Evolutionary conservation across 1,140 invertebrate genomes (phyloP).

Genomic region (Ostrea denselamellosa): DNA sequence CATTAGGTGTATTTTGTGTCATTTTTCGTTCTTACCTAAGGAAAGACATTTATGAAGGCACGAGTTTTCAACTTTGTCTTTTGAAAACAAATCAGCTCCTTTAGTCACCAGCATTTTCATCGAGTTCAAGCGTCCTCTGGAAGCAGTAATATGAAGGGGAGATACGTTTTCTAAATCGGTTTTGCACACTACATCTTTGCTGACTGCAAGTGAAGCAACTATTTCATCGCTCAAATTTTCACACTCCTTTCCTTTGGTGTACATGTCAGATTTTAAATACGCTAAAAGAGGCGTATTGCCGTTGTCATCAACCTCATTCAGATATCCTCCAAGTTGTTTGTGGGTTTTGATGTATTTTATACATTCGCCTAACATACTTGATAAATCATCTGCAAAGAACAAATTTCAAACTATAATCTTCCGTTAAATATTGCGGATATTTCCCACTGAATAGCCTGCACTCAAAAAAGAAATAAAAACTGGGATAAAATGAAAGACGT

Average conservation of each 20-base stretch:
- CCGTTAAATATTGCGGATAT: too few species aligned
- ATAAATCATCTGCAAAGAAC: neutral
- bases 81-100: neutral
- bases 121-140: neutral
- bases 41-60: neutral
- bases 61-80: neutral
- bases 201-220: neutral
- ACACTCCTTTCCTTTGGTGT: neutral
- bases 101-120: neutral
- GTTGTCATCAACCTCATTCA: neutral
- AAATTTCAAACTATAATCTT: too few species aligned
- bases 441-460: too few species aligned
- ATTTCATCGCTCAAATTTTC: neutral
- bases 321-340: neutral
- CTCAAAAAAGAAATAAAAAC: too few species aligned
- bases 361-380: neutral
- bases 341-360: neutral
- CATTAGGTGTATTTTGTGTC: too few species aligned
- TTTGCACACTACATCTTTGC: neutral
- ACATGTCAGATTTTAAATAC: neutral
- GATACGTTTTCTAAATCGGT: neutral
- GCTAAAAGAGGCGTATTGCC: neutral
- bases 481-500: too few species aligned
- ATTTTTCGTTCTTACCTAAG: neutral
- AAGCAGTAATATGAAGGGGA: neutral